phyloP scores from a whole-genome alignment of 2,888 invertebrate genomes.

The Asteroscopus sphinx region DNA sequence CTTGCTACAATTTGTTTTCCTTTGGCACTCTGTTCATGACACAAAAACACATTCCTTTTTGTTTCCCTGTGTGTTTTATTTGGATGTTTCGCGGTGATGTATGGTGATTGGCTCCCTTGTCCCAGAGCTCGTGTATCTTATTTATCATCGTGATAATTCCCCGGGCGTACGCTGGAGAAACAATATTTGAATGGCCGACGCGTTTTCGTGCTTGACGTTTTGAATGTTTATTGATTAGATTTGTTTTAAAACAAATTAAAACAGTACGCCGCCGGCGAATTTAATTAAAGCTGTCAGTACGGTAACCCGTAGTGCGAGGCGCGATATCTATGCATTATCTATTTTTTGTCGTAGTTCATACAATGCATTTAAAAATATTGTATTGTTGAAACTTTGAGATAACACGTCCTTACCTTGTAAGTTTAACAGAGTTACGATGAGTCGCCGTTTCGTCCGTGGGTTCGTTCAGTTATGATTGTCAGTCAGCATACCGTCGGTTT shows the following conservation, averaged over 20 bases:
- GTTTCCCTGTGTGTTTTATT: conserved; percentile 84
- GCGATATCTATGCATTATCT: conserved; percentile 75
- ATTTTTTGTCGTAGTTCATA: conserved; percentile 71
- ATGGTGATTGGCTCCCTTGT: conserved; percentile 89
- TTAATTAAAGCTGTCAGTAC: conserved; percentile 79
- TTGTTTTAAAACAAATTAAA: conserved; percentile 82
- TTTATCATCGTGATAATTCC: conserved; percentile 88
- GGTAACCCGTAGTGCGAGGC: conserved; percentile 63
- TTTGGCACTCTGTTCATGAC: conserved; percentile 82
- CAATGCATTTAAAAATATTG: conserved; percentile 78
- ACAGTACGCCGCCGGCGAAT: conserved; percentile 78
- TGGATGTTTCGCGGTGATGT: conserved; percentile 85
- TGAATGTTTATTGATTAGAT: conserved; percentile 83
- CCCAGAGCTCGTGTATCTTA: conserved; percentile 84
- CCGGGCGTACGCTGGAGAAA: conserved; percentile 78
- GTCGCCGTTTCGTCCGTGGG: conserved; percentile 69
- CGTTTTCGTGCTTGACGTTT: conserved; percentile 74
- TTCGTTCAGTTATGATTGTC: conserved; percentile 72
- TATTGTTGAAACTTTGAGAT: conserved; percentile 80
- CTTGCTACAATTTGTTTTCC: conserved; percentile 89
- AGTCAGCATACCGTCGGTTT: conserved; percentile 67
- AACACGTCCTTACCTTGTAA: conserved; percentile 77
- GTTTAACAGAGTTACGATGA: conserved; percentile 80
- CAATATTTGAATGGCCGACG: conserved; percentile 81
- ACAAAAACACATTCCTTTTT: conserved; percentile 81